Base-by-base conservation (phyloP, 2,797 vertebrate genomes). In the Tolypeutes matacus region DNA sequence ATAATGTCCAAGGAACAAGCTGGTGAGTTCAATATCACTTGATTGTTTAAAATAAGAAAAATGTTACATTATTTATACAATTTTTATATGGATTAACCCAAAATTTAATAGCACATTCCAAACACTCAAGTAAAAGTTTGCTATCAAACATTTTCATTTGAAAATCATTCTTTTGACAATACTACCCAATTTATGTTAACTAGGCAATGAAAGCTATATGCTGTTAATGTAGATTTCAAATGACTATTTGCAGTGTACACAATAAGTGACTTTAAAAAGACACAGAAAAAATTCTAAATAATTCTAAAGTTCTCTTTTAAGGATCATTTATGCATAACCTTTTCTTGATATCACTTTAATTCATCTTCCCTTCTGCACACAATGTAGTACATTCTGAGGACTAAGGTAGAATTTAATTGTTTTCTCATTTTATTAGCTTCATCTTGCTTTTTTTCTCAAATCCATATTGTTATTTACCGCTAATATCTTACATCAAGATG, bases 191-290 rank as follows among this genome's bases (percentile, higher is more conserved):
- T 73, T 27, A 17, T 89, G 18, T 21, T 8, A 82, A 82, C 4
- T 9, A 89, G 34, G 10, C n/a, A 78, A 62, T 78, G 42, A 81
- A 82, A 93, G 86, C 8, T 11, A 85, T 42, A 64, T 42, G 3
- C 17, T 70, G 23, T 80, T 80, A 80, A 64, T n/a, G n/a, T 11
- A 90, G 20, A 90, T 84, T 86, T 5, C 31, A 78, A 67, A 84
- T 56, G 36, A 62, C 31, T 49, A 69, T 53, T 17, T 84, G 4
- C 31, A 65, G 3, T 60, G 58, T 20, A 84, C 31, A 36, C 9
- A 87, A 76, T 73, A 89, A 69, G 2, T 25, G 15, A 83, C 89
- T 58, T 92, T 46, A 93, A 90, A 91, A 92, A 64, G 53, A 62
- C 36, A 69, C 17, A 78, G 78, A 70, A 56, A 80, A 94, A 83